Conservation (phyloP, 1,140 invertebrate genomes). For the Ips typographus region DNA sequence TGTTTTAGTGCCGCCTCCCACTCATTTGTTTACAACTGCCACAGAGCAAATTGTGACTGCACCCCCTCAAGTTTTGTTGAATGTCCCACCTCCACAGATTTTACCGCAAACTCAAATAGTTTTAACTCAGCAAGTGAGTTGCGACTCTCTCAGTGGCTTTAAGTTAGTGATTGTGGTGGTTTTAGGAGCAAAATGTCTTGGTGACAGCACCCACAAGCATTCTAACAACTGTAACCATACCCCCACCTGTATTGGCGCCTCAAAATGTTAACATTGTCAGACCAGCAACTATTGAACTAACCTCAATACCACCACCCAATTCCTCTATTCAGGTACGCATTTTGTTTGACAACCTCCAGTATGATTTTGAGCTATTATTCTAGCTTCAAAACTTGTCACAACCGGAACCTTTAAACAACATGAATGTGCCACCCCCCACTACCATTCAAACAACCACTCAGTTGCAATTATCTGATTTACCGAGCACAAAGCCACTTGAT, state of each 20-base stretch:
- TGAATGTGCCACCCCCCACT: constrained; percentile 55
- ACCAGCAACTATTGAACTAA: constrained; percentile 41
- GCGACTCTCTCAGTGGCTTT: background rate
- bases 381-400: constrained; percentile 31
- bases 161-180: constrained; percentile 7
- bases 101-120: constrained; percentile 37
- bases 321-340: constrained; percentile 46
- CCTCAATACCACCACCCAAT: constrained; percentile 51
- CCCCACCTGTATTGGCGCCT: constrained; percentile 44
- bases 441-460: constrained; percentile 56
- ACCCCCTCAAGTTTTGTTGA: constrained; percentile 49
- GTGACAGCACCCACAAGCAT: constrained; percentile 40
- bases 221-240: constrained; percentile 48
- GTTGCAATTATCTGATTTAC: constrained; percentile 50
- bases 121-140: constrained; percentile 28
- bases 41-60: constrained; percentile 41
- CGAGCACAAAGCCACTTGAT: constrained; percentile 51
- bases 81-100: constrained; percentile 50
- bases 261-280: constrained; percentile 18
- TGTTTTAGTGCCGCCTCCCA: constrained; percentile 5
- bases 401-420: constrained; percentile 48
- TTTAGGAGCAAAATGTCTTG: constrained; percentile 35
- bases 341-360: background rate
- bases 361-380: constrained; percentile 1
- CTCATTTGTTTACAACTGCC: constrained; percentile 20